Evolutionary conservation across 2,888 invertebrate species (phyloP).

Genomic region (Athetis lepigone): DNA sequence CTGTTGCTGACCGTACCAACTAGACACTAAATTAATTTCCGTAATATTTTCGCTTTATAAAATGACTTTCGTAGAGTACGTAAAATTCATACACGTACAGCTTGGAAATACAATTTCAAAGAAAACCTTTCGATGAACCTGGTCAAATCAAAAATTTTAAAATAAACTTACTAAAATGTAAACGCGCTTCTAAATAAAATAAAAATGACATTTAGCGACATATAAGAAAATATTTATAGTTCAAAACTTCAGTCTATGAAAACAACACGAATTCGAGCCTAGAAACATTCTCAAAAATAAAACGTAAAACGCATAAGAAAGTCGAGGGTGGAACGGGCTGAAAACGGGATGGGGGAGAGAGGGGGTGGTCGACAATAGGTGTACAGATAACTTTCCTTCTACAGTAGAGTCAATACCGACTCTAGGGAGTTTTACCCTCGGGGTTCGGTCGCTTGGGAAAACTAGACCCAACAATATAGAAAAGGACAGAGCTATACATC

Average conservation of each 20-base stretch:
- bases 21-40: too few species aligned
- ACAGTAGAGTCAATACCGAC: conserved; percentile 90
- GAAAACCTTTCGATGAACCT: background rate
- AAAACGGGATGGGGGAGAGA: conserved; percentile 69
- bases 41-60: too few species aligned
- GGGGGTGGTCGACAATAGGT: conserved; percentile 88
- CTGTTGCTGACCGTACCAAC: too few species aligned
- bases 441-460: conserved; percentile 90
- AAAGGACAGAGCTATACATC: conserved; percentile 82
- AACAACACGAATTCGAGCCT: conserved; percentile 65
- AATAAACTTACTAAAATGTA: background rate
- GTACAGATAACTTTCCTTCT: conserved; percentile 90
- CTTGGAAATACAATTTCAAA: background rate
- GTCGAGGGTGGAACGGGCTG: conserved; percentile 76
- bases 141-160: background rate
- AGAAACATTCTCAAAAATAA: conserved; percentile 79
- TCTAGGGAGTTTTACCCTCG: conserved; percentile 90
- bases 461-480: conserved; percentile 91
- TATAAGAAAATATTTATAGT: conserved; percentile 40
- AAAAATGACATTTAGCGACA: conserved; percentile 3
- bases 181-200: conserved; percentile 9
- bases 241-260: conserved; percentile 52
- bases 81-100: too few species aligned
- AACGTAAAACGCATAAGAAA: conserved; percentile 90
- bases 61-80: too few species aligned